Evolutionary conservation across 1,140 invertebrate species (phyloP).

Genomic region (Anastrepha obliqua): DNA sequence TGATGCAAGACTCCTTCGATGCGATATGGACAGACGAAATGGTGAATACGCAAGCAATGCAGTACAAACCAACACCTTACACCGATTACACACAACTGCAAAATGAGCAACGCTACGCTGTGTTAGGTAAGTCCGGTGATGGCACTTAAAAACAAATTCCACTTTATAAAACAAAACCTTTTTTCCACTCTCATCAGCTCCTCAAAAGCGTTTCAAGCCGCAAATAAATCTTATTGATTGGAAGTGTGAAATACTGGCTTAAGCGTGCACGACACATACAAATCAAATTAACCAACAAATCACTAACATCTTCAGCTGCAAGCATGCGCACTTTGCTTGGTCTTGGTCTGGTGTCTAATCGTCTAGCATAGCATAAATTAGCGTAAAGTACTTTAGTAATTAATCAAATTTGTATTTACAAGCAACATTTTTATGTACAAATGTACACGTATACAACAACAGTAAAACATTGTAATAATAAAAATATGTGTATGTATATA

Average conservation of each 20-base stretch:
- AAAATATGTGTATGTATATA: slow-evolving; percentile 1
- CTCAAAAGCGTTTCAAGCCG: slow-evolving; percentile 71
- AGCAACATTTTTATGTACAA: not conserved
- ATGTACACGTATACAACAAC: not conserved
- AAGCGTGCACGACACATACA: not conserved
- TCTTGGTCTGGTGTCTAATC: not conserved
- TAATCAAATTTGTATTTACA: slow-evolving; percentile 44
- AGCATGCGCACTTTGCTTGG: not conserved
- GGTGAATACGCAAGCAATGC: slow-evolving; percentile 60
- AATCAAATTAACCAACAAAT: not conserved
- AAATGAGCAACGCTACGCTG: slow-evolving; percentile 71
- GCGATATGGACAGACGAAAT: slow-evolving; percentile 77
- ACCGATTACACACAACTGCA: slow-evolving; percentile 67
- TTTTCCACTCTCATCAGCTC: slow-evolving; percentile 60
- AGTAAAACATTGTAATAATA: slow-evolving; percentile 15
- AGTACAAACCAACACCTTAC: slow-evolving; percentile 66
- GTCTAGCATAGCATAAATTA: slow-evolving; percentile 31
- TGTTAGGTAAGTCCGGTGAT: slow-evolving; percentile 65
- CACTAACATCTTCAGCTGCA: not conserved
- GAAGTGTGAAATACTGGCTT: slow-evolving; percentile 26
- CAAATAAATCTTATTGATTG: slow-evolving; percentile 69
- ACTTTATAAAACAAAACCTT: not conserved
- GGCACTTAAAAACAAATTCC: not conserved
- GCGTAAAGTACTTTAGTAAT: slow-evolving; percentile 37
- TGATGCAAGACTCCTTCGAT: slow-evolving; percentile 76